Base-by-base conservation (phyloP, 2,888 invertebrate genomes). In the Nephrocerus scutellatus region DNA sequence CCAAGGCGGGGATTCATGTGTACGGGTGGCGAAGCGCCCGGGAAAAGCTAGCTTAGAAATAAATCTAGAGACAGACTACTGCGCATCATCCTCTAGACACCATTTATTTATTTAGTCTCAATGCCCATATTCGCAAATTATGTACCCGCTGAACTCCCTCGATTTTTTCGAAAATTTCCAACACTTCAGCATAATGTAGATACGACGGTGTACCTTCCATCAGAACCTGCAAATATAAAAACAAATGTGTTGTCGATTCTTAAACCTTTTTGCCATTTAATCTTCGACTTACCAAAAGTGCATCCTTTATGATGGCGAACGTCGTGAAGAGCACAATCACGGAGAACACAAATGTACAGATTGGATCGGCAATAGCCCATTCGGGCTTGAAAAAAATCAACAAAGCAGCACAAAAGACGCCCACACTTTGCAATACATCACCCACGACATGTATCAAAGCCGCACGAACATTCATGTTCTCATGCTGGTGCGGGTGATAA, bases 401-500 rank as follows among this genome's bases (percentile, higher is more conserved):
- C 36, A 89, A 70, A 24, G 95, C 92, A 0, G 96, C 96, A 14
- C 90, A 66, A 44, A 96, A 78, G 1, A 96, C 97, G 0, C 96
- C 96, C 55, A 90, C 75, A 72, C 92, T 95, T 68, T 90, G 90
- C 49, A 96, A 73, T 60, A 97, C 86, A 72, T 97, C 97, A 0
- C 97, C 96, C 37, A 97, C 62, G 28, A 97, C 96, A 70, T 97
- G 97, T 47, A 97, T 90, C 65, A 86, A 89, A 19, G 97, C 96
- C 4, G 97, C 97, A 49, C 92, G 76, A 10, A 97, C 93, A 70
- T 95, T 90, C 55, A 90, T 86, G 65, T 91, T 90, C 55, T n/a
- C n/a, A n/a, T n/a, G n/a, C n/a, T n/a, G n/a, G n/a, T n/a, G n/a
- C n/a, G n/a, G n/a, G n/a, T n/a, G n/a, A n/a, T n/a, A n/a, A n/a